Conservation (phyloP, 92 coral and sea anemone genomes). For the Umimayanthus chanpuru region DNA sequence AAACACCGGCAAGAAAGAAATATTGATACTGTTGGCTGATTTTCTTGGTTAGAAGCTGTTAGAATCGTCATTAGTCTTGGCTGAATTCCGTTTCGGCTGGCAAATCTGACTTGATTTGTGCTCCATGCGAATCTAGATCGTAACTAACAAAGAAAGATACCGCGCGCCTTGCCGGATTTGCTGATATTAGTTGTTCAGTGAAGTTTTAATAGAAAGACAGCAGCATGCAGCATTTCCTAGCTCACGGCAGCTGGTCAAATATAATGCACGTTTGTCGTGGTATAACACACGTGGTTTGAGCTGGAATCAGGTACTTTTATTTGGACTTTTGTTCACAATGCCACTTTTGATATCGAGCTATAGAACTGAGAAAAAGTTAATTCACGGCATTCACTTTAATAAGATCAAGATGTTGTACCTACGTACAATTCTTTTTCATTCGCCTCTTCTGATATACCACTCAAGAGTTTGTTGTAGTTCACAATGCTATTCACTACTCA, state of each 20-base stretch:
- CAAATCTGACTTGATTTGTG: too few relatives aligned
- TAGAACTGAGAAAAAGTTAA: background rate
- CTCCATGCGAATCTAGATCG: background rate
- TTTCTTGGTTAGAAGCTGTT: too few relatives aligned
- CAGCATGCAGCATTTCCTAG: background rate
- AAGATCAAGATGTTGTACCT: too few relatives aligned
- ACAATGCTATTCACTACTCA: too few relatives aligned
- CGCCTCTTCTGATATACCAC: too few relatives aligned
- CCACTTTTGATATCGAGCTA: background rate
- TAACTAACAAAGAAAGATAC: background rate
- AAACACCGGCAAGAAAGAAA: background rate
- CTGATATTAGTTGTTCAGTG: background rate
- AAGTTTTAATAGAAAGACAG: background rate
- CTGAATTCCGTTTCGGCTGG: background rate
- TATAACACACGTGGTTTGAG: background rate
- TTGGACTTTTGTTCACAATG: background rate
- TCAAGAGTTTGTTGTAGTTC: too few relatives aligned
- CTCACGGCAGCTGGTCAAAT: background rate
- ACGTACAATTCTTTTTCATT: too few relatives aligned
- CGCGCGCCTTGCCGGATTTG: too few relatives aligned
- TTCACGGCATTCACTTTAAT: too few relatives aligned
- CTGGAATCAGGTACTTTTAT: background rate
- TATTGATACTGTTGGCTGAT: background rate
- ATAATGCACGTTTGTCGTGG: background rate
- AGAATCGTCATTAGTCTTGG: background rate